phyloP scores from a whole-genome alignment of 2,113 vertebrate genomes.

The Gopherus flavomarginatus region DNA sequence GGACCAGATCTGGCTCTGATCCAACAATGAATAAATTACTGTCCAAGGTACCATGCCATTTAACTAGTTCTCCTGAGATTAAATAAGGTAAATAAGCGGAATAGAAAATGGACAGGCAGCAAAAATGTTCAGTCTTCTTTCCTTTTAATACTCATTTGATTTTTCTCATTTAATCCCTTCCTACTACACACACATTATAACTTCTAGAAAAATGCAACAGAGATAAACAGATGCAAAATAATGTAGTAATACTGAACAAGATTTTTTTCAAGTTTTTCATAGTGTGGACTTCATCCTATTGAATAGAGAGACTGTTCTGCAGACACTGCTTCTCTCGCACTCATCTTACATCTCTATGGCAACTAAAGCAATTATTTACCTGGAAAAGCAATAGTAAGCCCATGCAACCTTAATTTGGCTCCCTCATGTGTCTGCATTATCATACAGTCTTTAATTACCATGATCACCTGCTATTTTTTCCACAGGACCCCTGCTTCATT shows the following conservation, averaged over 20 bases:
- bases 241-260: not conserved
- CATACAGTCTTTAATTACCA: not conserved
- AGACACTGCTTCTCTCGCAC: not conserved
- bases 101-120: not conserved
- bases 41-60: not conserved
- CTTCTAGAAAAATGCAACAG: not conserved
- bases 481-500: not conserved
- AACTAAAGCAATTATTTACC: conserved; percentile 6
- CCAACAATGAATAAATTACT: not conserved
- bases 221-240: not conserved
- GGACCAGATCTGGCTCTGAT: not conserved
- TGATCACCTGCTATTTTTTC: not conserved
- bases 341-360: not conserved
- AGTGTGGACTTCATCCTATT: not conserved
- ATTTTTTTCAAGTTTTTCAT: not conserved
- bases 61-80: not conserved
- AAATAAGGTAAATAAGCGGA: not conserved
- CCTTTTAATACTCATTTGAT: not conserved
- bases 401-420: not conserved
- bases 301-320: not conserved
- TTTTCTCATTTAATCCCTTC: not conserved
- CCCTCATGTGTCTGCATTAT: not conserved
- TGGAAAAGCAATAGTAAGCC: not conserved
- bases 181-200: not conserved
- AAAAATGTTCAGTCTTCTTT: not conserved